These are phyloP conservation scores for Porites rus DNA, from an alignment of 92 coral and sea anemone genomes.

Conservation along the genomic window DNA sequence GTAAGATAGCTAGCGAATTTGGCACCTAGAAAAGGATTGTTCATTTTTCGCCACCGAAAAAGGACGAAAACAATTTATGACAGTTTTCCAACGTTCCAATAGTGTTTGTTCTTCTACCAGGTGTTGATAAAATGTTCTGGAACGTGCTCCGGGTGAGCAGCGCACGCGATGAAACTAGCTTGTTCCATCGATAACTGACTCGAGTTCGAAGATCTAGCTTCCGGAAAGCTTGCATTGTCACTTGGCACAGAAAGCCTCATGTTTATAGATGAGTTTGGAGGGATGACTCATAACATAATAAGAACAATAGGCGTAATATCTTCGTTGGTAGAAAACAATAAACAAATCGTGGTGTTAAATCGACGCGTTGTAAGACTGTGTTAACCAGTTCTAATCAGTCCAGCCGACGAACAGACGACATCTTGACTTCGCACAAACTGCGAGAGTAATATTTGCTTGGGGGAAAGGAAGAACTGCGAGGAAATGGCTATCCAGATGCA, in stretches of 20 bases:
- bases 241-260: conserved; percentile 10
- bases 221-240: conserved; percentile 24
- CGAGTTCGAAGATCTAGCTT: neutral
- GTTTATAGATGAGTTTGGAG: conserved; percentile 37
- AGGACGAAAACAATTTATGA: conserved; percentile 3
- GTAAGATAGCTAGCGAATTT: conserved; percentile 35
- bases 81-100: conserved; percentile 2
- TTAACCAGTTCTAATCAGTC: neutral
- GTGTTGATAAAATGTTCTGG: neutral
- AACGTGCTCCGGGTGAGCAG: neutral
- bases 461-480: neutral
- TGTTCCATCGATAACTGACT: neutral
- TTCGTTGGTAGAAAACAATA: conserved; percentile 37
- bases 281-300: conserved; percentile 22
- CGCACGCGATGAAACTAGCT: neutral
- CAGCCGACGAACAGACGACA: neutral
- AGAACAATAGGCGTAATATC: conserved; percentile 30
- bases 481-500: conserved; percentile 51
- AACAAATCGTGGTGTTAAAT: conserved; percentile 30
- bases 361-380: neutral
- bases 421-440: neutral
- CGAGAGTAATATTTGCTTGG: neutral
- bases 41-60: conserved; percentile 28
- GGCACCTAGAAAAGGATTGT: conserved; percentile 37
- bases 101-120: neutral